These are phyloP conservation scores for Pammene fasciana DNA, from an alignment of 2,888 invertebrate genomes.

Conservation along the genomic window DNA sequence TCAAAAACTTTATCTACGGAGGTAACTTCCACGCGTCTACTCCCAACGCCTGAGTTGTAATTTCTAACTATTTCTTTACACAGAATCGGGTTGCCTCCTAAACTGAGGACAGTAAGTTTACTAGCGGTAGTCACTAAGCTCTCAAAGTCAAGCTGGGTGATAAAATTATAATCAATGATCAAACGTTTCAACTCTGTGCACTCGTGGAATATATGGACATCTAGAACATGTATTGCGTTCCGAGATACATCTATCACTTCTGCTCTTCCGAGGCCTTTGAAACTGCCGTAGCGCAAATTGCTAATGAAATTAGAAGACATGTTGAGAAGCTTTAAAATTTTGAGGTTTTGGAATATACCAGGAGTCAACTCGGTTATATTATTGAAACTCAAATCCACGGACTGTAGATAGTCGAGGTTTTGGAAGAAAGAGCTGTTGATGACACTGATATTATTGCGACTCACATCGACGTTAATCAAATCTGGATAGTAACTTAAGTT, in stretches of 20 bases:
- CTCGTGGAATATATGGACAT: constrained; percentile 71
- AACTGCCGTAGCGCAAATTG: constrained; percentile 65
- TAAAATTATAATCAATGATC: constrained; percentile 69
- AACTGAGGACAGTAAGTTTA: constrained; percentile 62
- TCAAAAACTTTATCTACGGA: constrained; percentile 71
- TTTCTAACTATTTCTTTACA: constrained; percentile 69
- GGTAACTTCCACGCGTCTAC: constrained; percentile 63
- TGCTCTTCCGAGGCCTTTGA: constrained; percentile 67
- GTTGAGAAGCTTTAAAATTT: constrained; percentile 65
- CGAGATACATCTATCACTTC: constrained; percentile 69
- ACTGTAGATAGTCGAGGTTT: constrained; percentile 59
- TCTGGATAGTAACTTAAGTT: constrained; percentile 62
- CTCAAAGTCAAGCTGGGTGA: constrained; percentile 65
- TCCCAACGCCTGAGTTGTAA: constrained; percentile 52
- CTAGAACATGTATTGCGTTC: constrained; percentile 62
- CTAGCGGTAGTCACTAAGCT: constrained; percentile 57
- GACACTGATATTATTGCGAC: constrained; percentile 57
- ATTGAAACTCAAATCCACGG: constrained; percentile 67
- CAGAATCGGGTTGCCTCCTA: constrained; percentile 72
- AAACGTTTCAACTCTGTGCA: constrained; percentile 64
- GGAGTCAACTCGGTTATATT: constrained; percentile 61
- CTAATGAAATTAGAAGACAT: constrained; percentile 64
- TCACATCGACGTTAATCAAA: constrained; percentile 61
- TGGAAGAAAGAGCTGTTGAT: constrained; percentile 61
- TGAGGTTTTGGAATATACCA: constrained; percentile 66